Conservation (phyloP, 92 coral and sea anemone species). For the Epizoanthus illoricatus region DNA sequence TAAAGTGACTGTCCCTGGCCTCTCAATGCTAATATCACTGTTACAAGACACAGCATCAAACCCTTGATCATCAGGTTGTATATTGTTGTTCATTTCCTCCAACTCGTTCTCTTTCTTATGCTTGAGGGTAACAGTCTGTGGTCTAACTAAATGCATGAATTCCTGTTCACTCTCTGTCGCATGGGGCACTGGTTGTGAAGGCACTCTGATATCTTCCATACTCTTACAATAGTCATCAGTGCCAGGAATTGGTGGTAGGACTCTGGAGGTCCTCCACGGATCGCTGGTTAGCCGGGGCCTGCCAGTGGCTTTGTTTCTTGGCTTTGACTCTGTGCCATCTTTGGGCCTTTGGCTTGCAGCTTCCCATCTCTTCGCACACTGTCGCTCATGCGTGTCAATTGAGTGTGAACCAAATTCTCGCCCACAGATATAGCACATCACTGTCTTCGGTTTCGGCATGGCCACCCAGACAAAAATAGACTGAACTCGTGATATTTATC, state of each 20-base stretch:
- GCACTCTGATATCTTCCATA: conserved; percentile 67
- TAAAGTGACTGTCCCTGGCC: conserved; percentile 29
- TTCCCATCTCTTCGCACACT: conserved; percentile 88
- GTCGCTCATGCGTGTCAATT: conserved; percentile 77
- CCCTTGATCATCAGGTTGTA: conserved; percentile 10
- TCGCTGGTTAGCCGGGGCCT: conserved; percentile 56
- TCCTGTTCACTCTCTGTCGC: conserved; percentile 57
- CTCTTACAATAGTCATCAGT: conserved; percentile 43
- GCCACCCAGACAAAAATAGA: neutral
- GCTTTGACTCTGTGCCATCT: conserved; percentile 43
- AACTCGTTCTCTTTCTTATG: conserved; percentile 8
- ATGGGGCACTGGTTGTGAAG: conserved; percentile 44
- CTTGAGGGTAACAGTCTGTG: conserved; percentile 51
- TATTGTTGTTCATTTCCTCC: conserved; percentile 35
- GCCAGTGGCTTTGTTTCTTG: conserved; percentile 42
- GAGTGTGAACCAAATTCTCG: conserved; percentile 85
- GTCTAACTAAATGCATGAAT: conserved; percentile 48
- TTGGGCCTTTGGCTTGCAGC: conserved; percentile 52
- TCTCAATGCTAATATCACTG: conserved; percentile 9
- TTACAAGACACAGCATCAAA: neutral
- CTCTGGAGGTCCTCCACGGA: conserved; percentile 44
- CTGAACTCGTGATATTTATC: conserved; percentile 9
- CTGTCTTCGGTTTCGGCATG: conserved; percentile 87
- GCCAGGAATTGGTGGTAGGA: conserved; percentile 27
- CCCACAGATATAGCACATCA: conserved; percentile 84